These are phyloP conservation scores for Cerceris ruficornis DNA, from an alignment of 2,888 invertebrate genomes.

Conservation along the genomic window DNA sequence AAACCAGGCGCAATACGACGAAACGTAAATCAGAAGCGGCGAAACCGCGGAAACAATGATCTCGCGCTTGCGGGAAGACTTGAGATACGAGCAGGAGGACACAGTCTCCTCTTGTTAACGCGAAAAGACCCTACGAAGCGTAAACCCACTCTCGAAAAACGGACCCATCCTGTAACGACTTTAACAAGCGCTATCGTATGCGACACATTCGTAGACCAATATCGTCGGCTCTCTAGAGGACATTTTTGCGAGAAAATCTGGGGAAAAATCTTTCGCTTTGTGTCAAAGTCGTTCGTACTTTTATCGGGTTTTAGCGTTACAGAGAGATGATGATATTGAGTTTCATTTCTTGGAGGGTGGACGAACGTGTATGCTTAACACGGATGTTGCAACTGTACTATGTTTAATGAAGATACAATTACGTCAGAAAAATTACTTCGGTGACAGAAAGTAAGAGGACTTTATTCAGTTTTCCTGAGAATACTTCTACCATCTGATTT, in stretches of 20 bases:
- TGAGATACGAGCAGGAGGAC: not conserved
- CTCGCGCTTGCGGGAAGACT: slow-evolving; percentile 14
- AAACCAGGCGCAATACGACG: not conserved
- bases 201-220: not conserved
- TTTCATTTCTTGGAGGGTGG: too few species aligned
- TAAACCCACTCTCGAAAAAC: slow-evolving; percentile 26
- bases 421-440: too few species aligned
- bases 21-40: slow-evolving; percentile 40
- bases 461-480: too few species aligned
- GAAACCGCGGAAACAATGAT: slow-evolving; percentile 33
- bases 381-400: too few species aligned
- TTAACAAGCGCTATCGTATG: slow-evolving; percentile 27
- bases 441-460: too few species aligned
- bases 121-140: slow-evolving; percentile 21
- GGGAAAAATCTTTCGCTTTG: too few species aligned
- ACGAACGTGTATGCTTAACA: too few species aligned
- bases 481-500: too few species aligned
- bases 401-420: too few species aligned
- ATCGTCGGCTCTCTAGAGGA: not conserved
- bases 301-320: too few species aligned
- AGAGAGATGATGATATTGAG: too few species aligned
- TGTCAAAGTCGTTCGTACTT: too few species aligned
- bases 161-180: slow-evolving; percentile 22
- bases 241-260: not conserved
- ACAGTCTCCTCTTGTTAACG: slow-evolving; percentile 24